Conservation (phyloP, 2,888 invertebrate genomes). For the Pammene aurita region DNA sequence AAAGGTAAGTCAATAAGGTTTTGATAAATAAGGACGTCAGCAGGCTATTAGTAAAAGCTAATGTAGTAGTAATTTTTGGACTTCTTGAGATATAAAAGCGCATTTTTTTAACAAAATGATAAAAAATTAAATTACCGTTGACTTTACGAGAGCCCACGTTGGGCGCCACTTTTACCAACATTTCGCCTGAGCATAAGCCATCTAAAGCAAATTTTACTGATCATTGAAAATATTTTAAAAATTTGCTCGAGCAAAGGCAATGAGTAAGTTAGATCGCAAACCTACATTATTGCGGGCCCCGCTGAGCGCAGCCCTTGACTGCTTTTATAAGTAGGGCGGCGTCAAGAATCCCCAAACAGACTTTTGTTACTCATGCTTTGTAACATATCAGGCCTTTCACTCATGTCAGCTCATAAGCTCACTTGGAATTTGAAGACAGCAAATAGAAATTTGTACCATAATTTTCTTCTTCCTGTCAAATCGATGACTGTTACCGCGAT, state of each 20-base stretch:
- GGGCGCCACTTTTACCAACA: slow-evolving; percentile 46
- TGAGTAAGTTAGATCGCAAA: slow-evolving; percentile 34
- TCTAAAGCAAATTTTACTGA: slow-evolving; percentile 23
- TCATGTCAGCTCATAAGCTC: slow-evolving; percentile 4
- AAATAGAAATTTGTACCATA: neutral
- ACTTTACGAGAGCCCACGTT: slow-evolving; percentile 41
- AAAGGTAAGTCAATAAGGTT: slow-evolving; percentile 30
- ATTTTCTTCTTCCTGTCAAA: neutral
- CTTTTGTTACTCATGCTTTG: slow-evolving; percentile 35
- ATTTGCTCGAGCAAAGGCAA: slow-evolving; percentile 31
- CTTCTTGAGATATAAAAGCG: too few species aligned
- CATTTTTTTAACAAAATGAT: too few species aligned
- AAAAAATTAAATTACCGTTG: too few species aligned
- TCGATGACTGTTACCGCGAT: neutral
- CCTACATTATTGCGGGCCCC: slow-evolving; percentile 32
- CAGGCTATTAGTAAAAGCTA: neutral
- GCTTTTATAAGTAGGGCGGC: slow-evolving; percentile 40
- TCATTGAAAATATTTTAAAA: slow-evolving; percentile 26
- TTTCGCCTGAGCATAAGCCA: slow-evolving; percentile 3
- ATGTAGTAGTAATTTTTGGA: too few species aligned
- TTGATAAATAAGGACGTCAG: neutral
- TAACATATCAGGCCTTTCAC: slow-evolving; percentile 20
- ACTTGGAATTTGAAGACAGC: neutral
- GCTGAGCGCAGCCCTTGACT: slow-evolving; percentile 38
- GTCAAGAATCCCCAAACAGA: slow-evolving; percentile 33